Conservation (phyloP, 2,797 vertebrate genomes). For the Rhynchotus rufescens region DNA sequence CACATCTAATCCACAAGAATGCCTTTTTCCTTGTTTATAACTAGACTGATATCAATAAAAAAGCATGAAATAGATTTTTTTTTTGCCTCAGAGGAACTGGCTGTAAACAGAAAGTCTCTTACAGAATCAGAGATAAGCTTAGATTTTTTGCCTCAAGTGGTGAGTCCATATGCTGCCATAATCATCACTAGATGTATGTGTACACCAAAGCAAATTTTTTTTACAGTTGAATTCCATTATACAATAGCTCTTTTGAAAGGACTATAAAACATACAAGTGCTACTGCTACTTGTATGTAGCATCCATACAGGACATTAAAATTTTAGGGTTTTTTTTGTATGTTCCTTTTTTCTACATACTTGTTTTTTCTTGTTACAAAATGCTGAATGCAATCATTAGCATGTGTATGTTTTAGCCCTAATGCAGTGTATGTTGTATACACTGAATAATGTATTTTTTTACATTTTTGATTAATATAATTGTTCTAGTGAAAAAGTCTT, state of each 20-base stretch:
- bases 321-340: too few species aligned
- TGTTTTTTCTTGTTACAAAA: background rate
- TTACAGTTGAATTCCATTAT: background rate
- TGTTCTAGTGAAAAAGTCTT: background rate
- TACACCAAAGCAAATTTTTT: background rate
- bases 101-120: constrained; percentile 22
- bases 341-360: background rate
- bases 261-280: background rate
- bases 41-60: constrained; percentile 3
- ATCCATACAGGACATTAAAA: background rate
- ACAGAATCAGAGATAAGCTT: background rate
- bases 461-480: background rate
- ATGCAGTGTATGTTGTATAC: background rate
- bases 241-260: background rate
- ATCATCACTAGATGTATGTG: background rate
- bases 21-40: background rate
- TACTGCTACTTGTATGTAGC: background rate
- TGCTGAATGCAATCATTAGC: background rate
- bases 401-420: background rate
- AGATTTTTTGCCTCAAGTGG: background rate
- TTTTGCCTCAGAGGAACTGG: background rate
- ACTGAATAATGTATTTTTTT: background rate
- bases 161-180: background rate
- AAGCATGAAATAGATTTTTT: background rate
- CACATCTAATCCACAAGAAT: background rate